These are phyloP conservation scores for Schizaphis graminum DNA, from an alignment of 2,888 invertebrate species.

Conservation along the genomic window DNA sequence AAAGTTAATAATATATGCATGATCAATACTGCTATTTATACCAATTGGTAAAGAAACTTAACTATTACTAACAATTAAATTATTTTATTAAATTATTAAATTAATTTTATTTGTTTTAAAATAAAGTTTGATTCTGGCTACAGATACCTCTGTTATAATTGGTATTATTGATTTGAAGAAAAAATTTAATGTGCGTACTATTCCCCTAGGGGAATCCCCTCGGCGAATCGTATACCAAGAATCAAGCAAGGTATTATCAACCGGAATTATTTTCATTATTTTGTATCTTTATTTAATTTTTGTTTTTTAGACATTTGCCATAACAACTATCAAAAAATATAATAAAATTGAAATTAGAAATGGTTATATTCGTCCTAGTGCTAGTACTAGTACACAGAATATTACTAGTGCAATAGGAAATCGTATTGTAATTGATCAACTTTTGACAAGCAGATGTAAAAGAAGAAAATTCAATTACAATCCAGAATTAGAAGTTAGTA, in stretches of 20 bases:
- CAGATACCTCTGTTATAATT: conserved; percentile 90
- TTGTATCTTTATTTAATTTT: conserved; percentile 10
- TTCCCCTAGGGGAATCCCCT: conserved; percentile 94
- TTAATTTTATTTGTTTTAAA: neutral
- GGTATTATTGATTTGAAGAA: conserved; percentile 99
- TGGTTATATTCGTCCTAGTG: conserved; percentile 79
- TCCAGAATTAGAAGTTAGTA: conserved; percentile 91
- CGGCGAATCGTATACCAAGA: conserved; percentile 96
- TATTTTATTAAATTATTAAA: neutral
- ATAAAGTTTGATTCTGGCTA: conserved; percentile 84
- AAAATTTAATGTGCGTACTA: conserved; percentile 95
- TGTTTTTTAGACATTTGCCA: conserved; percentile 84
- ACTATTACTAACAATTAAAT: conserved; percentile 6
- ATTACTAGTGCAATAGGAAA: conserved; percentile 70
- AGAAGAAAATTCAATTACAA: conserved; percentile 71
- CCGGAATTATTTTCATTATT: neutral
- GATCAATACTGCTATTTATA: conserved; percentile 93
- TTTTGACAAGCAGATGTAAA: neutral
- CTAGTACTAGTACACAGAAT: conserved; percentile 83
- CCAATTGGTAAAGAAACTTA: conserved; percentile 79
- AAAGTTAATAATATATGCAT: conserved; percentile 99
- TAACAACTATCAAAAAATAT: conserved; percentile 91
- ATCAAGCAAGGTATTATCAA: conserved; percentile 78
- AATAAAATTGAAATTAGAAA: conserved; percentile 82
- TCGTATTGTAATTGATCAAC: neutral